Evolutionary conservation across 2,888 invertebrate genomes (phyloP).

Genomic region (Lasius platythorax): DNA sequence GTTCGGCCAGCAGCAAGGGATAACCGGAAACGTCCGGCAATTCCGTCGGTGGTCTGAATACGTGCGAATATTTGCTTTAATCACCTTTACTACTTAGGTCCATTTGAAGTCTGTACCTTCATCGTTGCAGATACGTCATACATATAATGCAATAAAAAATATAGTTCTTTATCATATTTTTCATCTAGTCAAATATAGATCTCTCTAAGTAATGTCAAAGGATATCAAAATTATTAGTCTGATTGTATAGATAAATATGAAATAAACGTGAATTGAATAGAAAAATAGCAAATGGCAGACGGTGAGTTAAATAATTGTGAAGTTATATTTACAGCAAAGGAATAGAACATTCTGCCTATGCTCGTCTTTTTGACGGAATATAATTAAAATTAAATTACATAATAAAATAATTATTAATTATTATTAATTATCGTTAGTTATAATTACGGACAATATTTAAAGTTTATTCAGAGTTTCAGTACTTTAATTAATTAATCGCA

Average conservation of each 20-base stretch:
- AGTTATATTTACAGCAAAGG: background rate
- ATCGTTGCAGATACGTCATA: background rate
- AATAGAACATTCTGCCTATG: background rate
- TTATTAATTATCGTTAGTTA: background rate
- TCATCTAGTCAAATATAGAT: background rate
- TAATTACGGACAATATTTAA: background rate
- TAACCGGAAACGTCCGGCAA: conserved; percentile 88
- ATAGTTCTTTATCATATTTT: background rate
- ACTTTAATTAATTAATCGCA: background rate
- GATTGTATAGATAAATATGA: background rate
- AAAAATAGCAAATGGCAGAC: background rate
- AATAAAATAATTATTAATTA: background rate
- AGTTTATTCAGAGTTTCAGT: background rate
- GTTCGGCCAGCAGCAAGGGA: conserved; percentile 88
- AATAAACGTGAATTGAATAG: conserved; percentile 2
- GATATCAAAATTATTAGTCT: conserved; percentile 18
- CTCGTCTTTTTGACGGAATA: background rate
- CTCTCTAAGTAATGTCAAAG: background rate
- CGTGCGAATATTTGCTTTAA: conserved; percentile 10
- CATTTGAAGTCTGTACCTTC: background rate
- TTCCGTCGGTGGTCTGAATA: conserved; percentile 86
- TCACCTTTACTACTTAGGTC: background rate
- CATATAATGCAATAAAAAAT: background rate
- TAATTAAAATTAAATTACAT: background rate
- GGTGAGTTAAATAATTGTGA: background rate